Percentiles rank a stretch among this genome's conserved stretches.
Evolutionary conservation across 2,797 vertebrate genomes (phyloP).

Genomic region (Zenarchopterus dispar): DNA sequence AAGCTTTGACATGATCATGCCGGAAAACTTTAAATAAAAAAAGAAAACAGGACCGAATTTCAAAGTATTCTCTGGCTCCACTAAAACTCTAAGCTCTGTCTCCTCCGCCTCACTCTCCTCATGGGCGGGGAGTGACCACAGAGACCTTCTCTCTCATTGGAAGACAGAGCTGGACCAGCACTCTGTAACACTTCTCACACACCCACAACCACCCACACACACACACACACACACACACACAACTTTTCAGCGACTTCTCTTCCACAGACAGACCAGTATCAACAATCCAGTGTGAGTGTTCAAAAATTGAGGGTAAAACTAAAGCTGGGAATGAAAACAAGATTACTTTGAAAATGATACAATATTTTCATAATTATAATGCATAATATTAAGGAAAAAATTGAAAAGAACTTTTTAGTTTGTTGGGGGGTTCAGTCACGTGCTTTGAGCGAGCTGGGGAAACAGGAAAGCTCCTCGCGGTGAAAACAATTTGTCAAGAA

Average conservation of each 20-base stretch:
- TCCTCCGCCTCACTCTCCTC: constrained; percentile 77
- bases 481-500: not conserved
- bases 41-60: constrained; percentile 59
- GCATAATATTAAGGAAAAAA: not conserved
- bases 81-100: constrained; percentile 71
- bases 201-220: constrained; percentile 9
- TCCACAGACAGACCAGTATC: constrained; percentile 16
- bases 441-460: not conserved
- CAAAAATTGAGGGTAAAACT: not conserved
- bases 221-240: constrained; percentile 26
- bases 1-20: constrained; percentile 74
- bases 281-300: not conserved
- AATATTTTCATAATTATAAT: no score
- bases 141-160: constrained; percentile 81
- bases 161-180: constrained; percentile 75
- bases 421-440: not conserved
- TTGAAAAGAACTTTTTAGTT: not conserved
- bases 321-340: not conserved
- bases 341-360: no score
- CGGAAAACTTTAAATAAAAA: constrained; percentile 41
- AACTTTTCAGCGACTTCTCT: constrained; percentile 52
- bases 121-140: constrained; percentile 80
- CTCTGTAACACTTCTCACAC: constrained; percentile 53
- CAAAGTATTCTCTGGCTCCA: constrained; percentile 67
- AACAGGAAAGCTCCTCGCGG: not conserved